Evolutionary conservation across 2,888 invertebrate genomes (phyloP), one percentile per base, ranked within the genome.

Genomic region (Apoderus coryli): DNA sequence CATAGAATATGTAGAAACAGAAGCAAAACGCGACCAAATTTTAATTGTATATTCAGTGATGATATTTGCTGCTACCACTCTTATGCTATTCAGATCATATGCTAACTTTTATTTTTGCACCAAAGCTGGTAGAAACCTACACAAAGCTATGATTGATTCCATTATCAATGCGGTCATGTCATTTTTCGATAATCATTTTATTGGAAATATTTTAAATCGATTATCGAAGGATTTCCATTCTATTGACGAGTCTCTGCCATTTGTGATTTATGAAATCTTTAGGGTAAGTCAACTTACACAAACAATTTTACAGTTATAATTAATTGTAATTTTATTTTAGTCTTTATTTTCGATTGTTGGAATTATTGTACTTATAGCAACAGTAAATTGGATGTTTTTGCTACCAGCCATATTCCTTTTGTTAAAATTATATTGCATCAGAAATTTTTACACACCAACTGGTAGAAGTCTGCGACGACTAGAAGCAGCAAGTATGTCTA

Each of bases 391-490:
- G 3, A 66, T 69, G 55, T 63, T 80, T 4, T 42, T 78, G 25
- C 53, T 75, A 5, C 75, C 78, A 1, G 71, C 78, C 2, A 50
- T 69, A 1, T 59, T 78, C 4, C 68, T 85, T 12, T 56, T 69
- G n/a, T 15, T 72, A 1, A 45, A 76, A 2, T 80, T 85, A 48
- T 53, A 69, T 29, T 49, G 68, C n/a, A 54, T 82, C 19, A 54
- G 84, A 11, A 63, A 60, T 38, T 69, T 75, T 49, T 86, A 84
- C 52, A 53, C 86, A 24, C 61, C 67, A 4, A 74, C 80, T 1
- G 76, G 84, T 0, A 69, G 81, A 44, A 76, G 76, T 48, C 61
- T 86, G 1, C 86, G 74, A 52, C 63, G 75, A 29, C 56, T 78
- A 38, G 78, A 78, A 49, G 74, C 75, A 41, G 72, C 73, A 33